Base-by-base conservation (phyloP, 37 sponge, comb jelly and placozoan species). In the Chondrosia reniformis region DNA sequence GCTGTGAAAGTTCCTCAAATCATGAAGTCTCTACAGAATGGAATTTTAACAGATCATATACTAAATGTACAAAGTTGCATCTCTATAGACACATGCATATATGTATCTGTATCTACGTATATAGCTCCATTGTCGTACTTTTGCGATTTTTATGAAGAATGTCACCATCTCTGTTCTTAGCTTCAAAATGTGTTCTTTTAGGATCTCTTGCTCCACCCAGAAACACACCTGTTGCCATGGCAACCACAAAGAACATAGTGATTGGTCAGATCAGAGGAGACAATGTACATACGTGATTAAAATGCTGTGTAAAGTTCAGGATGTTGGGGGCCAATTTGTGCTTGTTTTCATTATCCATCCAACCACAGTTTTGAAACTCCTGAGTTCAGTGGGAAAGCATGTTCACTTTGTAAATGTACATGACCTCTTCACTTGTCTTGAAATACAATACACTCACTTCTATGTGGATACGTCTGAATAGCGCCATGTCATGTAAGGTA, bases 281-380 rank as follows among this genome's bases (percentile, higher is more conserved):
- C 52, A 49, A 49, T 49, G 52, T 10, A 59, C 87, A 80, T 44
- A 93, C 94, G 24, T 89, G 85, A 37, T 93, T 93, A 46, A 93
- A 93, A 15, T 64, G 62, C 13, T 73, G 74, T 31, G 91, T 83
- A 75, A 93, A 89, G 73, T 75, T 81, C 15, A 83, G 65, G 9
- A 93, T 61, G 56, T 89, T 86, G 4, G 94, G 94, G 30, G 94
- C 77, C 27, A 75, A 31, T 9, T 31, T 38, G 0, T 43, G 17
- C 54, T 86, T 89, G n/a, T n/a, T n/a, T 8, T 93, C 84, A 55
- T 86, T 93, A 82, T 82, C 82, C 36, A 72, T 88, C 94, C 94
- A 93, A 45, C 38, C 45, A 27, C 94, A 75, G 59, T 76, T 49
- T 12, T 43, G 43, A 27, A 93, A 80, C 71, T 93, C 94, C 87